Evolutionary conservation across 1,140 invertebrate genomes (phyloP).

Genomic region (Brachionus plicatilis): DNA sequence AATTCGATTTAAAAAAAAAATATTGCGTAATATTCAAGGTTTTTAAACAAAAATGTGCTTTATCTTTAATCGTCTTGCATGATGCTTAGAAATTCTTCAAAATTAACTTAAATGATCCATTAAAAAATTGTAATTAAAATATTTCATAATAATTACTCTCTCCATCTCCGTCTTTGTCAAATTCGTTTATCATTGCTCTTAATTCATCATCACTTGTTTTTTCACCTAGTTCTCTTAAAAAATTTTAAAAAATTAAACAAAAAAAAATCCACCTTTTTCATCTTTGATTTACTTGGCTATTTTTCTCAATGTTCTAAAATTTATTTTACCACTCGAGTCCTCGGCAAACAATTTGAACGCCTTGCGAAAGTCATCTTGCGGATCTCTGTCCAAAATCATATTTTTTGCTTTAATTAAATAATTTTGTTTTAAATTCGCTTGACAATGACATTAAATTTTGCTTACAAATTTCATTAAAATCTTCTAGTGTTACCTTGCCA

Average conservation of each 20-base stretch:
- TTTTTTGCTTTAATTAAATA: slow-evolving; percentile 50
- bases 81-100: slow-evolving; percentile 36
- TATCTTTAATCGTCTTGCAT: slow-evolving; percentile 37
- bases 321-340: slow-evolving; percentile 56
- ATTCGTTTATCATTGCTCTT: slow-evolving; percentile 57
- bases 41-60: neutral
- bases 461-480: slow-evolving; percentile 57
- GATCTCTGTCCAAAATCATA: slow-evolving; percentile 56
- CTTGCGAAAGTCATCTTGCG: slow-evolving; percentile 54
- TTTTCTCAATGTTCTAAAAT: slow-evolving; percentile 52
- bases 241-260: neutral
- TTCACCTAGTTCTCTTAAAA: slow-evolving; percentile 54
- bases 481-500: slow-evolving; percentile 55
- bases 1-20: neutral
- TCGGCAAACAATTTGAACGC: slow-evolving; percentile 58
- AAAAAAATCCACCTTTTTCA: neutral
- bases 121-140: neutral
- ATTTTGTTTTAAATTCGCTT: neutral
- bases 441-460: slow-evolving; percentile 7
- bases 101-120: slow-evolving; percentile 34
- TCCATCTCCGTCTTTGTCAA: slow-evolving; percentile 56
- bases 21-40: neutral
- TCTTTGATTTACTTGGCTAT: slow-evolving; percentile 50
- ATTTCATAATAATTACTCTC: slow-evolving; percentile 50
- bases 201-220: slow-evolving; percentile 56